Evolutionary conservation across 2,113 vertebrate genomes (phyloP), one percentile per base, ranked within the genome.

Genomic region (Tragelaphus scriptus): DNA sequence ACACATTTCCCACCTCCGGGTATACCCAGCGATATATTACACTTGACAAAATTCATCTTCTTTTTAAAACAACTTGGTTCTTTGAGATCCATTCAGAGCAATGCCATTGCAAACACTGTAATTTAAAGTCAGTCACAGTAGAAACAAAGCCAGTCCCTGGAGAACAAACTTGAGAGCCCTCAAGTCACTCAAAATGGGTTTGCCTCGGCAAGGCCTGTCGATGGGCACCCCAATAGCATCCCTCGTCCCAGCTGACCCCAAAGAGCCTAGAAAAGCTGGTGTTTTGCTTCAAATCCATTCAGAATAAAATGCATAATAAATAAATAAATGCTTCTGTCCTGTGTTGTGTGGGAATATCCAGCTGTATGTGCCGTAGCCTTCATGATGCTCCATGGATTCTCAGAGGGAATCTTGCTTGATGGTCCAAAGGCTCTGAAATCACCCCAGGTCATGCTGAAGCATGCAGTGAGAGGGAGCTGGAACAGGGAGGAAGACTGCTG

Each of bases 31-130:
- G 47, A 6, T 49, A 88, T 56, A 68, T 91, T 49, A 75, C 40
- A 92, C 28, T 88, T 97, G 95, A 95, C 65, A 81, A 93, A 96
- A 96, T 79, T 84, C 71, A 88, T 56, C 56, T 84, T 95, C 65
- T 79, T 96, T 85, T 84, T 25, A 94, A 94, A 93, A 95, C 59
- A 94, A 71, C 40, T 56, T 80, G 82, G 85, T 65, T 91, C n/a
- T 85, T 85, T 5, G 44, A 58, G 47, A 88, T 63, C 36, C 6
- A 2, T 94, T 93, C 53, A 75, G 59, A 53, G 87, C 63, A 91
- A 92, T 94, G 65, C 85, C 84, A 61, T 77, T 81, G 88, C 92
- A 90, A 94, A 85, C 28, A 63, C 47, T 30, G 51, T 71, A 68
- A 71, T 30, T 40, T 61, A 65, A 91, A 86, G 61, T 91, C 51